Conservation (phyloP, 2,797 vertebrate species). For the Sebastiscus albofasciatus region DNA sequence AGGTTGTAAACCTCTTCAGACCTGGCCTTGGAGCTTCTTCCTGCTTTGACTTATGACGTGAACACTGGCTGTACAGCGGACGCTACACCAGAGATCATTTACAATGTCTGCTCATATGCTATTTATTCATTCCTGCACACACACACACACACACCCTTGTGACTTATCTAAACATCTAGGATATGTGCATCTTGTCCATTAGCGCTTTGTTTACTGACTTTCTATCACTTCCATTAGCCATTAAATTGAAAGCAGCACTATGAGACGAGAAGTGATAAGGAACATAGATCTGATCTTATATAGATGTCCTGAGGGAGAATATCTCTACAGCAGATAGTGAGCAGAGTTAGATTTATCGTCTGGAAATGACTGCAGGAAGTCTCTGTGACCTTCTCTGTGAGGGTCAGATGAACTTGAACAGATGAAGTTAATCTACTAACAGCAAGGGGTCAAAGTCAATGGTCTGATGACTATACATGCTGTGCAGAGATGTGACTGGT, state of each 20-base stretch:
- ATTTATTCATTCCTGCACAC: not conserved
- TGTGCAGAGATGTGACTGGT: slow-evolving; percentile 53
- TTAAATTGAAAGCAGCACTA: slow-evolving; percentile 38
- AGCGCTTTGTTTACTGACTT: not conserved
- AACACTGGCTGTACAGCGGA: slow-evolving; percentile 43
- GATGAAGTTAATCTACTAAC: slow-evolving; percentile 61
- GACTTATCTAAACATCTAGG: not conserved
- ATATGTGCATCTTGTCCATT: slow-evolving; percentile 28
- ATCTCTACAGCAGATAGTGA: slow-evolving; percentile 13
- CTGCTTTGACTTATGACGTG: slow-evolving; percentile 66
- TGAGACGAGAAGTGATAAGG: slow-evolving; percentile 32
- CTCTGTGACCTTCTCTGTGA: slow-evolving; percentile 58
- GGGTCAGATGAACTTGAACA: slow-evolving; percentile 35
- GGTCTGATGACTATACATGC: slow-evolving; percentile 50
- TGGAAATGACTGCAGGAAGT: slow-evolving; percentile 33
- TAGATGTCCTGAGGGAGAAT: slow-evolving; percentile 15
- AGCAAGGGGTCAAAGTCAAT: slow-evolving; percentile 59
- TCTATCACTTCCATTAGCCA: slow-evolving; percentile 27
- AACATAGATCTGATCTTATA: slow-evolving; percentile 33
- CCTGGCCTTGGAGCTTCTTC: slow-evolving; percentile 66
- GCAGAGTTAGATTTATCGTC: slow-evolving; percentile 34
- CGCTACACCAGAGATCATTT: slow-evolving; percentile 35
- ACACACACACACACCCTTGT: not conserved
- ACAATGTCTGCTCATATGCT: not conserved
- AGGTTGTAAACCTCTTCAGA: slow-evolving; percentile 78